Conservation (phyloP, 2,113 vertebrate genomes). For the Cottus gobio region DNA sequence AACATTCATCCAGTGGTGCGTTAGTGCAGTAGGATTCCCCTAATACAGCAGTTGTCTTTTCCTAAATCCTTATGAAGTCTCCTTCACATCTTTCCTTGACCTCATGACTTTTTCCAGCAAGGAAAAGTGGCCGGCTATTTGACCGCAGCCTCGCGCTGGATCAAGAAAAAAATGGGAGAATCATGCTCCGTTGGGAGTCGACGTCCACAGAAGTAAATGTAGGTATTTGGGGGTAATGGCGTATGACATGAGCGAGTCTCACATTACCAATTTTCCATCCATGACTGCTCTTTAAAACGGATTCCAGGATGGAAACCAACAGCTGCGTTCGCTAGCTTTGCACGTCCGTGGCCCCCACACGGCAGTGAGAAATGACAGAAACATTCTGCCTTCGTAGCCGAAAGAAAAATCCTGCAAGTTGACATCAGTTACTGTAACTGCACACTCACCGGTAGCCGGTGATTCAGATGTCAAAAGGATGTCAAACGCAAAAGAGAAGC, state of each 20-base stretch:
- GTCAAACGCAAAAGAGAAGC: slow-evolving; percentile 5
- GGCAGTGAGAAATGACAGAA: slow-evolving; percentile 20
- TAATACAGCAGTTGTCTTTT: not conserved
- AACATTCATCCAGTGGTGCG: not conserved
- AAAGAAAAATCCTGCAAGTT: slow-evolving; percentile 22
- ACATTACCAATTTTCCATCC: slow-evolving; percentile 57
- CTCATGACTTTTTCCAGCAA: not conserved
- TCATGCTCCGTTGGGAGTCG: slow-evolving; percentile 13
- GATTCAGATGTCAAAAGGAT: slow-evolving; percentile 28
- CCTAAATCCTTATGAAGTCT: not conserved
- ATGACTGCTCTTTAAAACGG: slow-evolving; percentile 26
- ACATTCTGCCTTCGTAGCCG: slow-evolving; percentile 24
- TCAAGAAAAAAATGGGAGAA: slow-evolving; percentile 10
- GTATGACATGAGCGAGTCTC: slow-evolving; percentile 45
- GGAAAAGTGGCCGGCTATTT: not conserved
- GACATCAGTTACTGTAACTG: slow-evolving; percentile 36
- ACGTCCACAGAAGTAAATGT: slow-evolving; percentile 33
- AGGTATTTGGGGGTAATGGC: slow-evolving; percentile 36
- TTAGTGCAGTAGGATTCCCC: not conserved
- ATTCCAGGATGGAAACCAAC: slow-evolving; percentile 58
- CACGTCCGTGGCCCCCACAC: slow-evolving; percentile 18
- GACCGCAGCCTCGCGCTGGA: not conserved
- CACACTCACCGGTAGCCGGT: slow-evolving; percentile 19
- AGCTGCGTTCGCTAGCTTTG: slow-evolving; percentile 52
- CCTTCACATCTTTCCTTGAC: not conserved